phyloP scores from a whole-genome alignment of 2,888 invertebrate genomes.

The Odontothrips loti region DNA sequence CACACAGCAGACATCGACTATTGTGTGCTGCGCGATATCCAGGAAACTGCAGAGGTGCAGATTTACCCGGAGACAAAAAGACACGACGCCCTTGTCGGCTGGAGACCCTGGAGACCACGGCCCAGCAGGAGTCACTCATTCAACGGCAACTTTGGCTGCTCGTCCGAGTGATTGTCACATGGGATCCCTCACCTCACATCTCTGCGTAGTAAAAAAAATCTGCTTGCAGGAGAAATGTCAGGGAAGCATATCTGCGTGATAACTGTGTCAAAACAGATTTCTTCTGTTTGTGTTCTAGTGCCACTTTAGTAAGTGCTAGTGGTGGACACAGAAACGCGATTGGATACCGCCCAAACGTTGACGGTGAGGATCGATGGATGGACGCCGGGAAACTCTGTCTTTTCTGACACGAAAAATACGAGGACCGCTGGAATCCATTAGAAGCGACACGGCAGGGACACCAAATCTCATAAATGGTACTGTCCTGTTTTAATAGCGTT shows the following conservation, averaged over 20 bases:
- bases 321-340: neutral
- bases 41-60: neutral
- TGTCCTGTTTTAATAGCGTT: constrained; percentile 26
- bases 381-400: neutral
- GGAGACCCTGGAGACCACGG: neutral
- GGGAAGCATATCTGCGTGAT: no score
- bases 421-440: constrained; percentile 15
- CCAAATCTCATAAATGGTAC: constrained; percentile 25
- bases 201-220: no score
- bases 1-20: neutral
- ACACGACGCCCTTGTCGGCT: neutral
- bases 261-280: no score
- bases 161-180: neutral
- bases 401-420: constrained; percentile 6
- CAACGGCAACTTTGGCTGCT: neutral
- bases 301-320: no score
- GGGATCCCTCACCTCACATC: no score
- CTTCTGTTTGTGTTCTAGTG: no score
- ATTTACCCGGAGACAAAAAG: constrained; percentile 2
- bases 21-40: neutral
- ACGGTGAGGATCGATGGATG: constrained; percentile 3
- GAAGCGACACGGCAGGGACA: constrained; percentile 22
- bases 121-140: constrained; percentile 17
- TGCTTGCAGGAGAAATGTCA: no score
- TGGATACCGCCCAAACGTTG: neutral